These are phyloP conservation scores for Liasis olivaceus DNA, from an alignment of 2,797 vertebrate genomes.

Conservation along the genomic window DNA sequence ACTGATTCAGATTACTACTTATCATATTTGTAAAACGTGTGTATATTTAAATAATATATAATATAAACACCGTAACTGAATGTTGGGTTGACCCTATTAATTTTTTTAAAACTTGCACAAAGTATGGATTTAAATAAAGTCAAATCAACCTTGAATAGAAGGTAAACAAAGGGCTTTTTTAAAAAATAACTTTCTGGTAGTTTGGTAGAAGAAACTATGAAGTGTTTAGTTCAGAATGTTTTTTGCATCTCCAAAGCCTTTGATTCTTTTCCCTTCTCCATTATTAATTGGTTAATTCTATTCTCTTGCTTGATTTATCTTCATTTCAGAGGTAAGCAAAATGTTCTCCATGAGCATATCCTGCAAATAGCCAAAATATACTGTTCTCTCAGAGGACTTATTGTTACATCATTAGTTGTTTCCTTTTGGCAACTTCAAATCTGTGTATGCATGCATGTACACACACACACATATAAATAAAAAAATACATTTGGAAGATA, in stretches of 20 bases:
- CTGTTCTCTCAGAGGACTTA: neutral
- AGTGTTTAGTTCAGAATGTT: slow-evolving; percentile 36
- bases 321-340: neutral
- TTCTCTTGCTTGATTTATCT: neutral
- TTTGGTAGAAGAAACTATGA: slow-evolving; percentile 52
- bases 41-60: slow-evolving; percentile 72
- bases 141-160: slow-evolving; percentile 49
- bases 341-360: neutral
- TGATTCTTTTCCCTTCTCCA: neutral
- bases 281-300: slow-evolving; percentile 3
- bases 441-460: neutral
- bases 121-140: slow-evolving; percentile 60
- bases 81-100: slow-evolving; percentile 74
- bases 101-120: slow-evolving; percentile 69
- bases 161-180: slow-evolving; percentile 57
- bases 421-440: neutral
- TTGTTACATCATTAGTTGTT: neutral
- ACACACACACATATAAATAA: neutral
- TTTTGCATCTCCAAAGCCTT: neutral
- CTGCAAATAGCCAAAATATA: neutral
- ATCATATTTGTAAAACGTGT: slow-evolving; percentile 70
- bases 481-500: neutral
- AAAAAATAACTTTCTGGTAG: slow-evolving; percentile 17
- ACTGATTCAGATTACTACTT: slow-evolving; percentile 69
- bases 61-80: slow-evolving; percentile 57